Evolutionary conservation across 1,140 invertebrate genomes (phyloP), one percentile per base, ranked within the genome.

Genomic region (Drosophila tropicalis): DNA sequence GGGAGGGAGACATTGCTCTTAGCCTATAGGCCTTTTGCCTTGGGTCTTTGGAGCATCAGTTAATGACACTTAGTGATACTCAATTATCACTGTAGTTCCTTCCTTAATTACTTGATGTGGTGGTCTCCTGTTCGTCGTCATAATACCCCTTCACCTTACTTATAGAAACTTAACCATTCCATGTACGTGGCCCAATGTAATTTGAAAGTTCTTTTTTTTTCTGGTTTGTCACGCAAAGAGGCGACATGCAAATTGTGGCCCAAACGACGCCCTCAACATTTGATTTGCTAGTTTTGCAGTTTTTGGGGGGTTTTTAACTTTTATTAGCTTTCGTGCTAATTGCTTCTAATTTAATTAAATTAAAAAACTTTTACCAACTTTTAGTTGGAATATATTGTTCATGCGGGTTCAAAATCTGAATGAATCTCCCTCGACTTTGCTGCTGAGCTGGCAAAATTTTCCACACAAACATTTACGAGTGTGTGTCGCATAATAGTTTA

Each of bases 321-420:
- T 90, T 90, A 89, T 89, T 89, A 89, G 84, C 84, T 89, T 84
- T 89, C 66, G 56, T 64, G 56, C 84, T 90, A 89, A 89, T 89
- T 89, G 84, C 84, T 81, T 90, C 85, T 90, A 89, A 89, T 89
- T 89, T 89, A 89, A 89, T 89, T 89, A 89, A 90, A 89, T 84
- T 87, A 80, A 85, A 79, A 79, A 90, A 89, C 66, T 87, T 89
- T 89, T 83, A 55, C 84, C 54, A 61, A 60, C 47, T 89, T 87
- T 78, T 84, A 89, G 84, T 87, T 84, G 51, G 70, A 89, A 89
- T 84, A 84, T 84, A 87, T 89, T 79, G 73, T 84, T 62, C 79
- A 83, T 70, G 62, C 58, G 81, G 72, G 57, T 57, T 55, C 17
- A 19, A 22, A 22, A 47, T 22, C 44, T 51, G 44, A 22, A 22